Evolutionary conservation across 2,888 invertebrate species (phyloP).

Genomic region (Altica lythri): DNA sequence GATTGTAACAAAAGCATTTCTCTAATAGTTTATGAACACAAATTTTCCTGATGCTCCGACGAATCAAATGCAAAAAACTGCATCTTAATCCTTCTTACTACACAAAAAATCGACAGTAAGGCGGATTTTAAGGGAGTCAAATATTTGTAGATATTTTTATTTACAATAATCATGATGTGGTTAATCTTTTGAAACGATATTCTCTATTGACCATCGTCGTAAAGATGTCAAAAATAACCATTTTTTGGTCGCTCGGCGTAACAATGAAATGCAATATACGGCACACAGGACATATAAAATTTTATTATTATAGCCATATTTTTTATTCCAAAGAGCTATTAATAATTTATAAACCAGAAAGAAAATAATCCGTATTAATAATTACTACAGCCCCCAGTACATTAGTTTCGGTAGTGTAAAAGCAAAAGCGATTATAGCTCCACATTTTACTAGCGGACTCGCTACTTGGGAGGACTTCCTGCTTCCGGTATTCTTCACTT

Average conservation of each 20-base stretch:
- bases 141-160: no score
- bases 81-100: no score
- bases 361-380: conserved; percentile 29
- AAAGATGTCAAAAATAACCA: conserved; percentile 5
- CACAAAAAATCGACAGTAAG: no score
- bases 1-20: background rate
- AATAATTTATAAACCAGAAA: conserved; percentile 28
- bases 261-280: conserved; percentile 16
- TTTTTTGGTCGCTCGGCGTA: conserved; percentile 6
- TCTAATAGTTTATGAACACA: no score
- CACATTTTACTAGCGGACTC: conserved; percentile 36
- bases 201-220: background rate
- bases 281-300: conserved; percentile 22
- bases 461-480: conserved; percentile 50
- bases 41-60: no score
- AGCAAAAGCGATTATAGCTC: conserved; percentile 39
- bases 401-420: conserved; percentile 38
- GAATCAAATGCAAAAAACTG: no score
- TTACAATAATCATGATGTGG: no score
- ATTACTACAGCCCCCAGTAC: conserved; percentile 42
- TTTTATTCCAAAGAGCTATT: conserved; percentile 21
- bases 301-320: conserved; percentile 26
- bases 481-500: conserved; percentile 54
- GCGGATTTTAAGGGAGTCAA: no score
- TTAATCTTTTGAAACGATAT: conserved; percentile 6